These are phyloP conservation scores for Forbesichthys papilliferus DNA, from an alignment of 2,113 vertebrate genomes.

Conservation along the genomic window DNA sequence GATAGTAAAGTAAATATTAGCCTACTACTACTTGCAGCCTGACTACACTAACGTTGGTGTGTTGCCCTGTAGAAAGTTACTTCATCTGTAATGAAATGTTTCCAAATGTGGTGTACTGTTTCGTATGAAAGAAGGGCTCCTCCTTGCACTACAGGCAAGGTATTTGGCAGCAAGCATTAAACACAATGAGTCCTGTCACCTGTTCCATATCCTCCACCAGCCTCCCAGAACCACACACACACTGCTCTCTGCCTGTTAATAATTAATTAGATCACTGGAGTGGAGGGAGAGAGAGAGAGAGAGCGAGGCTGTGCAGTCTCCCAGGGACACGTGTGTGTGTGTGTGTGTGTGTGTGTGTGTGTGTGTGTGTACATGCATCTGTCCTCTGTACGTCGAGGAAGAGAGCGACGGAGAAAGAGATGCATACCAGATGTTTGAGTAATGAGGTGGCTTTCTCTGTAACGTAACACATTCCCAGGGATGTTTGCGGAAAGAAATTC, in stretches of 20 bases:
- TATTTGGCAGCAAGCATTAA: background rate
- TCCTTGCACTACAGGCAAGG: background rate
- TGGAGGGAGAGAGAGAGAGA: constrained; percentile 8
- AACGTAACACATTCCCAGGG: constrained; percentile 72
- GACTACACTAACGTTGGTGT: too few relatives aligned
- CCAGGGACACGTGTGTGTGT: background rate
- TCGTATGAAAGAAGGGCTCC: background rate
- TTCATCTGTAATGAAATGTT: too few relatives aligned
- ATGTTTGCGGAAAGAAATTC: constrained; percentile 74
- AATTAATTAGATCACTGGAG: constrained; percentile 58
- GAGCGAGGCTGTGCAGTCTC: constrained; percentile 33
- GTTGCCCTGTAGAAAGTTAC: too few relatives aligned
- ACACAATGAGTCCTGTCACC: constrained; percentile 37
- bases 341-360: constrained; percentile 14
- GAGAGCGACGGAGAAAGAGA: constrained; percentile 46
- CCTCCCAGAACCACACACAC: background rate
- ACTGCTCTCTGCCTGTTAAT: constrained; percentile 39
- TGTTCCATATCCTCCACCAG: constrained; percentile 22
- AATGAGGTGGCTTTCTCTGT: constrained; percentile 76
- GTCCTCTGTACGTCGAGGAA: constrained; percentile 20
- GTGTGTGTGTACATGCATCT: constrained; percentile 16
- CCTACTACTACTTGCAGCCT: too few relatives aligned
- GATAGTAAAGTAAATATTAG: too few relatives aligned
- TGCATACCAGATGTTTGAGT: constrained; percentile 78
- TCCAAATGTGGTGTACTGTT: background rate